These are phyloP conservation scores for Hypsibius dujardini DNA, from an alignment of 1,140 invertebrate genomes.

Conservation along the genomic window DNA sequence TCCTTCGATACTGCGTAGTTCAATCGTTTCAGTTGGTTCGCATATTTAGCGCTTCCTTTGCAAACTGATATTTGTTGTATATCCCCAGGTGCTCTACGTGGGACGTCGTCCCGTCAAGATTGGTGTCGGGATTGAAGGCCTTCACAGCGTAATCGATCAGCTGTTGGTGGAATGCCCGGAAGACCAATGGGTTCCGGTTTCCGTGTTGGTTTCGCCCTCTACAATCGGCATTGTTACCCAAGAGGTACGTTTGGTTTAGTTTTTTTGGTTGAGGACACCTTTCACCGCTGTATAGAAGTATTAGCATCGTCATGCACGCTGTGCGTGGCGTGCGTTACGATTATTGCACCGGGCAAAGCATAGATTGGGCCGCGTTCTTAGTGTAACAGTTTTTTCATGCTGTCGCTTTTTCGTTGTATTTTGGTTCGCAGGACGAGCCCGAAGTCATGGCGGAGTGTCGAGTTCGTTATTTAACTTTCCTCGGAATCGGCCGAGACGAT, in stretches of 20 bases:
- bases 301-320: no score
- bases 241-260: slow-evolving; percentile 41
- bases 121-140: slow-evolving; percentile 62
- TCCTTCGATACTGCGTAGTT: no score
- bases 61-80: no score
- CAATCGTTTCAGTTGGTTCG: no score
- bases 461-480: slow-evolving; percentile 82
- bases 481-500: slow-evolving; percentile 71
- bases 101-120: slow-evolving; percentile 8
- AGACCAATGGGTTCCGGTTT: slow-evolving; percentile 47
- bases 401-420: slow-evolving; percentile 13
- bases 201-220: slow-evolving; percentile 74
- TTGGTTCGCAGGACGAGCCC: slow-evolving; percentile 43
- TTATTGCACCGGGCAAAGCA: no score
- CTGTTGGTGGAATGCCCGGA: slow-evolving; percentile 39
- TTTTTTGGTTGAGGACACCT: no score
- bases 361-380: no score
- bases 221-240: slow-evolving; percentile 71
- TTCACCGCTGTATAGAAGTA: no score
- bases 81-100: neutral
- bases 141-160: slow-evolving; percentile 76
- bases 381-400: neutral
- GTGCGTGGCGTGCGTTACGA: no score
- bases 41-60: no score
- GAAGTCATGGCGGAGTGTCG: slow-evolving; percentile 70